Conservation (phyloP, 64 coral and sea anemone species). For the Orbicella faveolata region DNA sequence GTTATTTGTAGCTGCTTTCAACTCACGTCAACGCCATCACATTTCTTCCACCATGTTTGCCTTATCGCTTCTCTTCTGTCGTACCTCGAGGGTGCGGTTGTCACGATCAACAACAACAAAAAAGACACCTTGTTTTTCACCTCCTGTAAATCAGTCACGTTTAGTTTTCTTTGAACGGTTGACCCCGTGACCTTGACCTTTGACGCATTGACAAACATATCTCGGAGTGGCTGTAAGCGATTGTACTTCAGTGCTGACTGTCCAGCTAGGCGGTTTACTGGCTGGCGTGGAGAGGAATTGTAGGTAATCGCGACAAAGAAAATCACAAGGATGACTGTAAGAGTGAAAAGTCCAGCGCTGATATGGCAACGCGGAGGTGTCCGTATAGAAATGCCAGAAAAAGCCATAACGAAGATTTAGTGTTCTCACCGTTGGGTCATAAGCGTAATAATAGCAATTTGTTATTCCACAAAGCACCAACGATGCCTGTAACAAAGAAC, state of each 20-base stretch:
- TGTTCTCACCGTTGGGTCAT: too few relatives aligned
- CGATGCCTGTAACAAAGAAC: too few relatives aligned
- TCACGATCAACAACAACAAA: neutral
- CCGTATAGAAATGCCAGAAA: too few relatives aligned
- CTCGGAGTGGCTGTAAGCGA: neutral
- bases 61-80: neutral
- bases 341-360: too few relatives aligned
- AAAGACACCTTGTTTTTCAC: neutral
- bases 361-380: too few relatives aligned
- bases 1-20: neutral
- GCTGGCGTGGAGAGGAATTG: too few relatives aligned
- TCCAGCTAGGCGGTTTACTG: too few relatives aligned
- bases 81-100: neutral
- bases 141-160: neutral
- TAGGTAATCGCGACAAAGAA: too few relatives aligned
- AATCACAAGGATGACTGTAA: too few relatives aligned
- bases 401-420: too few relatives aligned
- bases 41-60: neutral
- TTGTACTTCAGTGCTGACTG: neutral
- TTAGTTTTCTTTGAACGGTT: neutral
- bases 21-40: neutral
- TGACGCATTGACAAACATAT: neutral
- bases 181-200: neutral
- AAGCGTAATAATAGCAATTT: too few relatives aligned
- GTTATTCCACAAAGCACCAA: too few relatives aligned